Evolutionary conservation across 2,888 invertebrate species (phyloP), one percentile per base, ranked within the genome.

Genomic region (Rutpela maculata): DNA sequence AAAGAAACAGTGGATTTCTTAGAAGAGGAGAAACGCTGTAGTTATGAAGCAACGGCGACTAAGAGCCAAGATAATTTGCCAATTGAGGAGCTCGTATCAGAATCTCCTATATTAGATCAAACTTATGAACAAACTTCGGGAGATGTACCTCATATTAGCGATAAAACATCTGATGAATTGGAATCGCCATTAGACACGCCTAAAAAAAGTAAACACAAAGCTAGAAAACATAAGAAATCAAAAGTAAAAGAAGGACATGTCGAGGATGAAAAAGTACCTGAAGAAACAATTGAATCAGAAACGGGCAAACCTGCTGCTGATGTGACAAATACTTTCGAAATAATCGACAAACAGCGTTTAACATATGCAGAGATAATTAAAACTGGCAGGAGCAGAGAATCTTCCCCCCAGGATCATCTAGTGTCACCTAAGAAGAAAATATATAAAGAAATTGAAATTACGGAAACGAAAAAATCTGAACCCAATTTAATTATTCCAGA

Each of bases 331-430:
- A 17, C 17, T 15, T 26, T 18, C 7, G 62, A 75, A 12, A 7
- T 60, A 43, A 78, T 75, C 11, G 72, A 77, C 31, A 62, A 62
- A 59, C 50, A 59, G 56, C 68, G 63, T 66, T 38, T 83, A 26
- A 83, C 85, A 15, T 86, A 86, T 56, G 86, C 86, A 35, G 83
- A 84, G 38, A 79, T 85, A 26, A 74, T 78, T 38, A 79, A 80
- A 63, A 82, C 82, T 38, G 83, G 85, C 60, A 80, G 83, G 63
- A 85, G 84, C 65, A 78, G 85, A 75, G 81, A 81, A 56, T 80
- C 84, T 18, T 85, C 85, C 31, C 85, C 85, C 12, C 76, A 79
- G 11, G 15, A 22, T 5, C 15, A 31, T 35, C 50, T 43, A 6
- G 10, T 26, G n/a, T 19, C 19, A 4, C 50, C 59, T 0, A 43